These are phyloP conservation scores for Eristalinus sepulchralis DNA, from an alignment of 2,888 invertebrate species.

Conservation along the genomic window DNA sequence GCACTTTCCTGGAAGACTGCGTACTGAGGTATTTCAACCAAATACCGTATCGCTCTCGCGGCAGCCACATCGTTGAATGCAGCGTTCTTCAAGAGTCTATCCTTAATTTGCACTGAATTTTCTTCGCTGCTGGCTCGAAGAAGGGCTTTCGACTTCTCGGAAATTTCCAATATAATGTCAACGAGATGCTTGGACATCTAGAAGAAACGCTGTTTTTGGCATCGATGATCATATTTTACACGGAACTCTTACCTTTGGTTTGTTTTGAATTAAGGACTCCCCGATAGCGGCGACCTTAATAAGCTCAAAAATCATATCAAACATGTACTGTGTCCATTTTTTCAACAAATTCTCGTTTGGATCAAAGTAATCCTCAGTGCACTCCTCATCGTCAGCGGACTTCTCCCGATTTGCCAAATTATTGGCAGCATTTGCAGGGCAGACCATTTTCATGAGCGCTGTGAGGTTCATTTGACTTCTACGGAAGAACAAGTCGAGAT, in stretches of 20 bases:
- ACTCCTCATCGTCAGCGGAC: constrained; percentile 75
- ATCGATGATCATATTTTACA: not conserved
- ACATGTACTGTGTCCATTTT: constrained; percentile 73
- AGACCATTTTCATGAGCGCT: constrained; percentile 76
- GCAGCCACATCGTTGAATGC: constrained; percentile 73
- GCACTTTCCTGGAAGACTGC: constrained; percentile 77
- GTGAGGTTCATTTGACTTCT: constrained; percentile 75
- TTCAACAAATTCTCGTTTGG: constrained; percentile 76
- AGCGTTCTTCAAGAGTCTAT: constrained; percentile 74
- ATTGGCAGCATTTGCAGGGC: constrained; percentile 69
- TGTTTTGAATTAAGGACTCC: constrained; percentile 72
- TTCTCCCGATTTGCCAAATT: constrained; percentile 54
- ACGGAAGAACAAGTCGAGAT: constrained; percentile 72
- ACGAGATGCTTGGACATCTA: constrained; percentile 13
- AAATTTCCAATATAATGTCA: constrained; percentile 74
- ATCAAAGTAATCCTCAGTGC: constrained; percentile 78
- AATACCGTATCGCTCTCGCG: constrained; percentile 74
- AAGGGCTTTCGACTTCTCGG: constrained; percentile 74
- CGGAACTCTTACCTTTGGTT: constrained; percentile 53
- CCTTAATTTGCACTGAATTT: constrained; percentile 74
- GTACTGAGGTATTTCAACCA: constrained; percentile 74
- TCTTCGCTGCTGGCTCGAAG: constrained; percentile 74
- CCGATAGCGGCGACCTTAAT: constrained; percentile 75
- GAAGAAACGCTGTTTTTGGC: not conserved
- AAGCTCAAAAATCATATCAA: constrained; percentile 74